Base-by-base conservation (phyloP, 1,140 invertebrate species). In the Phymastichus coffea region DNA sequence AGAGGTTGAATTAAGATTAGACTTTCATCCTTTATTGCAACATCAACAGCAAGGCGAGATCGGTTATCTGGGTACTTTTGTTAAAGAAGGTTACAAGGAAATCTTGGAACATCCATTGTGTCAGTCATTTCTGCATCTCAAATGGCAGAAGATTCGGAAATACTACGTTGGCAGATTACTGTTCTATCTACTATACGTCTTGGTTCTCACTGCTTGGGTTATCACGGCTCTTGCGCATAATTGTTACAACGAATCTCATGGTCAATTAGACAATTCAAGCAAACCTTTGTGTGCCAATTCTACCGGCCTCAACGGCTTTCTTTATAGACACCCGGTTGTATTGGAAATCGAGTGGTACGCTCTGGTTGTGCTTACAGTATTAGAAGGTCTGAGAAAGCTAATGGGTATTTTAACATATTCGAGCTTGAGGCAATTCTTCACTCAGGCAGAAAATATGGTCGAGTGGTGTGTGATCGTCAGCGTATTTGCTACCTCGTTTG, bases 131-230 rank as follows among this genome's bases (percentile, higher is more conserved):
- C 73, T 93, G 0, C 86, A 92, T 68, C 83, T 93, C 14, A 93
- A 93, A 73, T 94, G 92, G 92, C 87, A 92, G 64, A 92, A 92
- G 73, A 92, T 94, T 62, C 81, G 91, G n/a, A 90, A 91, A 74
- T 93, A 92, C 69, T 93, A 93, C 68, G 86, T 92, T 6, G 88
- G 86, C 1, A 82, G 90, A 56, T 77, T 93, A 54, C 81, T 93
- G 40, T 87, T 93, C 66, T 92, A 89, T 73, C 85, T 91, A 53
- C 83, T 90, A 37, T 92, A 92, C 69, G 87, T 92, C 54, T 71
- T 92, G 12, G 88, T 90, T 64, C 80, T 93, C 3, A 90, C 89
- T 1, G 72, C 89, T 2, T 92, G 90, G 75, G 88, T 92, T 15
- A 79, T 91, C 67, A 89, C 86, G 1, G 88, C 88, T 1, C 69